phyloP scores from a whole-genome alignment of 2,797 vertebrate species.

The Lacerta agilis region DNA sequence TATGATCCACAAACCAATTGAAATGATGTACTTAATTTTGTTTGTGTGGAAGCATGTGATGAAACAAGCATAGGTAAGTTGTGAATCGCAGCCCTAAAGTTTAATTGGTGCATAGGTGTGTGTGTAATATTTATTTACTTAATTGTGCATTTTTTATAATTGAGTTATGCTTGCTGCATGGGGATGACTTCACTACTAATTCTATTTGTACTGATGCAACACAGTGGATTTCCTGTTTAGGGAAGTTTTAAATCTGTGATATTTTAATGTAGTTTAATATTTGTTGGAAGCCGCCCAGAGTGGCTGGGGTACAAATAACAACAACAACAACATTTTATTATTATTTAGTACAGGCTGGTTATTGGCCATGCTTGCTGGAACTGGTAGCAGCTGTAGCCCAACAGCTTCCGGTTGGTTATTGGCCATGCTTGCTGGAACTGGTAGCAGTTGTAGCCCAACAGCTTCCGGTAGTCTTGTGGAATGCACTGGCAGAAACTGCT shows the following conservation, averaged over 20 bases:
- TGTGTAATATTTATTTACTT: background rate
- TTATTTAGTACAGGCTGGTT: too few relatives aligned
- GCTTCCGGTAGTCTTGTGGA: too few relatives aligned
- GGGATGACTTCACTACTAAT: background rate
- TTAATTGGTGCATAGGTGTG: background rate
- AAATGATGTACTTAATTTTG: background rate
- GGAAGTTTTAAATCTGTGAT: too few relatives aligned
- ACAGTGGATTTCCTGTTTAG: background rate
- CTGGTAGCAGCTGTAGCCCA: too few relatives aligned
- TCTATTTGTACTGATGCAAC: background rate
- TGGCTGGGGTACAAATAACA: too few relatives aligned
- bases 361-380: too few relatives aligned
- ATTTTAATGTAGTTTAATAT: too few relatives aligned
- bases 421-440: too few relatives aligned
- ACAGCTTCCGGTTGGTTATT: too few relatives aligned
- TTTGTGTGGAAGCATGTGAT: background rate
- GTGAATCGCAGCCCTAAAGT: background rate
- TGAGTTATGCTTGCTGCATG: background rate
- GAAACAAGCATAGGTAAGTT: background rate
- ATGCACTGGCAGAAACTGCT: background rate
- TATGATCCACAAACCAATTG: background rate
- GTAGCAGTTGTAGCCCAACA: too few relatives aligned
- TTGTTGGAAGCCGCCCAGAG: too few relatives aligned
- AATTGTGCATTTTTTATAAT: background rate
- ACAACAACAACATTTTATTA: too few relatives aligned